These are phyloP conservation scores for Ganaspis sp. DNA, from an alignment of 1,140 invertebrate species.

Conservation along the genomic window DNA sequence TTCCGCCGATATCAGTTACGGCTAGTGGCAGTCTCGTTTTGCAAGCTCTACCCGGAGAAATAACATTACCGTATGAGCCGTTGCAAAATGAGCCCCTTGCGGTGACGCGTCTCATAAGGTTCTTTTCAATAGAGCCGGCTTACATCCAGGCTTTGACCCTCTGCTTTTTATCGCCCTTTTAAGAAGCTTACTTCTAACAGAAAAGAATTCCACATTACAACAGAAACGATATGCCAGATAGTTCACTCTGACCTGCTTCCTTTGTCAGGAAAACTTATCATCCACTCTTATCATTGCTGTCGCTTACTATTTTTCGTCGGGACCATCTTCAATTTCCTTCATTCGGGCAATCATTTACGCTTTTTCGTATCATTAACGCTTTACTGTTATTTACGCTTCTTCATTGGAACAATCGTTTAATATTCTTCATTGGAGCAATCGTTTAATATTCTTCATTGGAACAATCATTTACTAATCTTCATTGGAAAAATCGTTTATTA, in stretches of 20 bases:
- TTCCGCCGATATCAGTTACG: conserved; percentile 65
- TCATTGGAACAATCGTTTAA: too few species aligned
- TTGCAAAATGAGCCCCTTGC: conserved; percentile 37
- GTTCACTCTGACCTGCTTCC: not conserved
- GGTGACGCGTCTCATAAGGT: conserved; percentile 15
- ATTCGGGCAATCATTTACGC: not conserved
- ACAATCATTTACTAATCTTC: too few species aligned
- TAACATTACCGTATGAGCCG: conserved; percentile 58
- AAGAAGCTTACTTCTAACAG: conserved; percentile 16
- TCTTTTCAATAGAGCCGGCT: conserved; percentile 4
- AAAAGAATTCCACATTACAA: conserved; percentile 1
- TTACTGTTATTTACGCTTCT: too few species aligned
- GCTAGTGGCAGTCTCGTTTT: conserved; percentile 65
- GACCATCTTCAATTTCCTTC: too few species aligned
- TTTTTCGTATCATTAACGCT: not conserved
- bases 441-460: too few species aligned
- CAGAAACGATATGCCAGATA: not conserved
- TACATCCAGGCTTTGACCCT: not conserved
- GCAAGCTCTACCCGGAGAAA: conserved; percentile 47
- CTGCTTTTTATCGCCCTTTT: conserved; percentile 13
- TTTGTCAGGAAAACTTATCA: not conserved
- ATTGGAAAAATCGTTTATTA: too few species aligned
- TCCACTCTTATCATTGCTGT: too few species aligned
- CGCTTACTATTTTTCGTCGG: too few species aligned
- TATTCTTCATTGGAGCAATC: too few species aligned